Evolutionary conservation across 2,797 vertebrate genomes (phyloP), one percentile per base, ranked within the genome.

Genomic region (Glyptemys insculpta): DNA sequence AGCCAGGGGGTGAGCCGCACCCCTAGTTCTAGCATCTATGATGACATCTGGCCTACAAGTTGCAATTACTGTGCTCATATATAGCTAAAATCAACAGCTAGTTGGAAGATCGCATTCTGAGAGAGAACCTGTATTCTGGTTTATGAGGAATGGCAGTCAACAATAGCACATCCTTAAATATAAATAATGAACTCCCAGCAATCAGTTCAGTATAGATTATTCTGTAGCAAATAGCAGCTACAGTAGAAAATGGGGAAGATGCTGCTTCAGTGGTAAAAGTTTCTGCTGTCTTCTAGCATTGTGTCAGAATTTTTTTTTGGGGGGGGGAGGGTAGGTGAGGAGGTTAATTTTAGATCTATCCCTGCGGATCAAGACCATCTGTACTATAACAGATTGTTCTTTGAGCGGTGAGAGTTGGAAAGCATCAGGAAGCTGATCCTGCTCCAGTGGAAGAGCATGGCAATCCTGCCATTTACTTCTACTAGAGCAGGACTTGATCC

Each of bases 101-200:
- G 9, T 10, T 82, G 41, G 86, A 47, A 86, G 52, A 50, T 47
- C 53, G 56, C 65, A 8, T 31, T 81, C 14, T 74, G n/a, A 8
- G 81, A 62, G 81, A 37, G 44, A 25, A 52, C 54, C 12, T 41
- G 6, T 72, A 56, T 37, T 65, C 31, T 79, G 7, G 34, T 11
- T 93, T 90, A n/a, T n/a, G 50, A 92, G 74, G 31, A 65, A 44
- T 76, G 23, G 80, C 0, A 0, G 4, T 79, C 34, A 81, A 31
- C 8, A 87, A 84, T 54, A 82, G 85, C 12, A 25, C 31, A 52
- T 29, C 21, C 79, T 41, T 81, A 92, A 95, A 74, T 5, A 41
- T 80, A 92, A 94, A 68, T 5, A 78, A 37, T 57, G n/a, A 81
- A 85, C 18, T 21, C 53, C 23, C 68, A 57, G 65, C 65, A 89